phyloP scores from a whole-genome alignment of 1,140 invertebrate genomes.

The Wasmannia auropunctata region DNA sequence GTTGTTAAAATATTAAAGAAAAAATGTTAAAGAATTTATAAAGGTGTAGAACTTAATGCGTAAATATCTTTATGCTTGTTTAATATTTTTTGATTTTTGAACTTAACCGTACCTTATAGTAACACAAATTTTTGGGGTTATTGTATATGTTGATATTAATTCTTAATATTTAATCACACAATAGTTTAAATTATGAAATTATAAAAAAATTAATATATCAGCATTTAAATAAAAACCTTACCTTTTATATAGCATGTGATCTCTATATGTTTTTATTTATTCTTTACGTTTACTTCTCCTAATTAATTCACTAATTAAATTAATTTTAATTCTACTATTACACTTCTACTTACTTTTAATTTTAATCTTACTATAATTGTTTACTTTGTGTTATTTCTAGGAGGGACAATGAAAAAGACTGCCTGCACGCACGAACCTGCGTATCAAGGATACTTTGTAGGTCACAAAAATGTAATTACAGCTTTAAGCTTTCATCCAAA shows the following conservation, averaged over 20 bases:
- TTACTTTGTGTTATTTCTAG: neutral
- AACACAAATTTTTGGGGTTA: neutral
- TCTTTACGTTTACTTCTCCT: neutral
- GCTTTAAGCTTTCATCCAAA: constrained; percentile 92
- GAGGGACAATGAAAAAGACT: constrained; percentile 55
- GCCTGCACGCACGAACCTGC: constrained; percentile 88
- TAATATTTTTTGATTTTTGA: neutral
- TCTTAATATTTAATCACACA: neutral
- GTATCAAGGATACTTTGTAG: constrained; percentile 92
- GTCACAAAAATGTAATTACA: constrained; percentile 91
- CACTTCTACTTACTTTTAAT: too few species aligned
- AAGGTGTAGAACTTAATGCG: neutral
- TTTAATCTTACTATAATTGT: too few species aligned
- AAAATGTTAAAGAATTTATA: neutral
- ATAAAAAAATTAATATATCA: neutral
- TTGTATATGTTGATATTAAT: neutral
- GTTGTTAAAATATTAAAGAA: neutral
- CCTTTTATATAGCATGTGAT: neutral
- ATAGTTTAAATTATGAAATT: neutral
- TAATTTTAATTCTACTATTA: too few species aligned
- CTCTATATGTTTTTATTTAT: neutral
- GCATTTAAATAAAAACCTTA: constrained; percentile 29
- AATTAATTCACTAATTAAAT: too few species aligned
- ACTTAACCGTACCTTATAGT: neutral
- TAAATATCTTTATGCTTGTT: neutral